These are phyloP conservation scores for Aleadryas rufinucha DNA, from an alignment of 2,113 vertebrate genomes.

Conservation along the genomic window DNA sequence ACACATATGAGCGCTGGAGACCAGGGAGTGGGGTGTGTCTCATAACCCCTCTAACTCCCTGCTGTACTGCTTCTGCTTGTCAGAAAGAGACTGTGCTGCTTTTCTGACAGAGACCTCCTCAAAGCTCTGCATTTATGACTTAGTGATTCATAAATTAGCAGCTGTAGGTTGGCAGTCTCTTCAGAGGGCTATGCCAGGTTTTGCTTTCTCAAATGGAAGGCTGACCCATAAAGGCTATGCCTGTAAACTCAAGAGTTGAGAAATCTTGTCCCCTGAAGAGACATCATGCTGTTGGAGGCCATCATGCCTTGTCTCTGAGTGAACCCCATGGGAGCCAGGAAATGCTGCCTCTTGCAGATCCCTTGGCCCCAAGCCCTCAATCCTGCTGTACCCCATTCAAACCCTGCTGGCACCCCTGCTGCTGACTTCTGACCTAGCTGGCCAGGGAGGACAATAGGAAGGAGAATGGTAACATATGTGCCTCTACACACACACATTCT, in stretches of 20 bases:
- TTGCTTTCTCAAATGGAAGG: not conserved
- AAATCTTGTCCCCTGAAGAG: constrained; percentile 13
- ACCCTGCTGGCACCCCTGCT: not conserved
- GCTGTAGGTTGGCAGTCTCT: constrained; percentile 7
- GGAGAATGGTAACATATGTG: constrained; percentile 31
- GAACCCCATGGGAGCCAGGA: not conserved
- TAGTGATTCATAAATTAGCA: constrained; percentile 51
- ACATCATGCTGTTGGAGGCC: not conserved
- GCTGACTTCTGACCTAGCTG: constrained; percentile 20
- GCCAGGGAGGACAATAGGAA: not conserved
- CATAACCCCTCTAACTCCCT: not conserved
- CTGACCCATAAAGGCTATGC: not conserved
- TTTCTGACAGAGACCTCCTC: not conserved
- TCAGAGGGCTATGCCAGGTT: constrained; percentile 2
- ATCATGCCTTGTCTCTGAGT: not conserved
- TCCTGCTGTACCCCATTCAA: not conserved
- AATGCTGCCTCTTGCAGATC: not conserved
- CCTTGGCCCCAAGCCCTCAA: not conserved
- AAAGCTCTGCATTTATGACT: constrained; percentile 19
- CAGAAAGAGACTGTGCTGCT: not conserved
- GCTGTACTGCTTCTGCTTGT: not conserved
- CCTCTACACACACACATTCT: not conserved
- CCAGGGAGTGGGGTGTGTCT: not conserved
- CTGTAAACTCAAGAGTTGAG: not conserved
- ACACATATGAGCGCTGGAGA: not conserved